Base-by-base conservation (phyloP, 2,113 vertebrate species). In the Phaetusa simplex region DNA sequence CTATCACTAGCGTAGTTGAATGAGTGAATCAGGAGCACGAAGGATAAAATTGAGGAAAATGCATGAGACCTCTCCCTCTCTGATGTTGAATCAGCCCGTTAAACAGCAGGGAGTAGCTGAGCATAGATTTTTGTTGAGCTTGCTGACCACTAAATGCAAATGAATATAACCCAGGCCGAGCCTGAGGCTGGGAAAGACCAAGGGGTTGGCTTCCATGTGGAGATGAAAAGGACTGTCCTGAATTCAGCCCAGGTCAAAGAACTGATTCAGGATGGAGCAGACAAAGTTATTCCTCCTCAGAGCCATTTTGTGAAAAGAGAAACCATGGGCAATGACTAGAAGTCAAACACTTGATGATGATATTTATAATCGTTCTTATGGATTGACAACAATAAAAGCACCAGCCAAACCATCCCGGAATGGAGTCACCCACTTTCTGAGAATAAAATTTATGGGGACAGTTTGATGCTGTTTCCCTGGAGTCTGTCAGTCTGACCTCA, bases 141-240 rank as follows among this genome's bases (percentile, higher is more conserved):
- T 93, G 77, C 58, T 97, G 96, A 91, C 93, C 95, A 89, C 81
- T 96, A 73, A 95, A 91, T 91, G 89, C 42, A 87, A 89, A 93
- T 84, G 32, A 94, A 86, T 72, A 69, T 19, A 91, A 86, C 27
- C 50, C 50, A 89, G 83, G 47, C 73, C 87, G 84, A 73, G 52
- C 26, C 27, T 76, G 65, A 91, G 86, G 27, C 43, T 90, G 47
- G 45, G 50, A 88, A 88, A 91, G 86, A 81, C 88, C 47, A 47
- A 76, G 29, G 70, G 49, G 73, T 82, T 79, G 40, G 30, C 65
- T 95, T 95, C 86, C 58, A 69, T 2, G 0, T 23, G 56, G 52
- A 61, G 40, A 79, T 76, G 30, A 95, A 95, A 95, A 91, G 40
- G 36, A 56, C 14, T 50, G 49, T 84, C 83, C 65, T 88, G 67